Evolutionary conservation across 2,888 invertebrate genomes (phyloP).

Genomic region (Amiota communis): DNA sequence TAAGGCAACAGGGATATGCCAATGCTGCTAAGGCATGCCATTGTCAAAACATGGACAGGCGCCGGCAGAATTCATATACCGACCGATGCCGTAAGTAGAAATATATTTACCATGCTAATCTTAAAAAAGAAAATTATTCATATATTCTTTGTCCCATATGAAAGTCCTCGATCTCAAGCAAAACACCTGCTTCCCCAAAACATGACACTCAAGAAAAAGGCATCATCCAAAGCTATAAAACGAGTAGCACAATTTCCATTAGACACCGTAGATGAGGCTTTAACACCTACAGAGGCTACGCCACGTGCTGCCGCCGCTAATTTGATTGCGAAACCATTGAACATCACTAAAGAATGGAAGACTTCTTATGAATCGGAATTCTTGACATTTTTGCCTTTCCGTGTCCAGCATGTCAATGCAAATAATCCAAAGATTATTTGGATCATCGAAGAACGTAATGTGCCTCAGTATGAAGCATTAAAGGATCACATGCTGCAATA

Average conservation of each 20-base stretch:
- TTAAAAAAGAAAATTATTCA: neutral
- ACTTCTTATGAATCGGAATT: no score
- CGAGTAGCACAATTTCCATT: no score
- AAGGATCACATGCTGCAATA: neutral
- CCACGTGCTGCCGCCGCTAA: no score
- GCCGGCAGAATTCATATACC: slow-evolving; percentile 44
- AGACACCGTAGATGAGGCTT: no score
- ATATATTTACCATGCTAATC: neutral
- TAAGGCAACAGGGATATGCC: no score
- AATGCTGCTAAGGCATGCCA: slow-evolving; percentile 43
- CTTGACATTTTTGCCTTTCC: no score
- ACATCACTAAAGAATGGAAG: no score
- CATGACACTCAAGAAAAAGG: no score
- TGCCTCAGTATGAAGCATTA: neutral
- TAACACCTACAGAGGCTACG: no score
- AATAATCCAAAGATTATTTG: neutral
- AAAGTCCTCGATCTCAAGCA: neutral
- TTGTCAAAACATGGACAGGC: slow-evolving; percentile 54
- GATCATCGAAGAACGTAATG: neutral
- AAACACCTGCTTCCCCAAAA: no score
- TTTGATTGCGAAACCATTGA: no score
- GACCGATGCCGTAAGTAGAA: slow-evolving; percentile 49
- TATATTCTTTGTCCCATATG: neutral
- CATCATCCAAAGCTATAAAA: no score
- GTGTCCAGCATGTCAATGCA: neutral